Base-by-base conservation (phyloP, 2,797 vertebrate genomes). In the Microchirus variegatus region DNA sequence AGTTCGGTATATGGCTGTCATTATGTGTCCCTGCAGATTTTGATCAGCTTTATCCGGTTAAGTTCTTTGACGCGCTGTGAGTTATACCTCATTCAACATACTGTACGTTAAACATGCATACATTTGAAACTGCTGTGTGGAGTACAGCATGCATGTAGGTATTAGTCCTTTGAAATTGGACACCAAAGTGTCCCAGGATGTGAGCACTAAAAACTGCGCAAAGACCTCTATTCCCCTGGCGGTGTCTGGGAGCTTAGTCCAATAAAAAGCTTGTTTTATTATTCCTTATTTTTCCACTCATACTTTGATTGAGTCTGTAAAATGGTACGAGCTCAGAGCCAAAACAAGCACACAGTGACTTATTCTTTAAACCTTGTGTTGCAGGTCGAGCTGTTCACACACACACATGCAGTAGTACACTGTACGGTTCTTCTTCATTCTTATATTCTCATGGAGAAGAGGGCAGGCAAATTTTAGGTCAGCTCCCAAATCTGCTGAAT, bases 301-400 rank as follows among this genome's bases (percentile, higher is more conserved):
- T 78, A 59, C 72, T 88, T 88, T 75, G 83, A 70, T 86, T 75
- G 52, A 78, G 66, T 86, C 71, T 83, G 76, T 82, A 77, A 87
- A 87, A 77, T 73, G 70, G 87, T 84, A 71, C 22, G 45, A 80
- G 47, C 40, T 18, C 51, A 13, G 9, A 19, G 84, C 87, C 91
- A 91, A 90, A 74, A 73, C 60, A 91, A 91, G 87, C 80, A 81
- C 53, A 58, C 22, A 68, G n/a, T 38, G 50, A 80, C 59, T 81
- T 84, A 75, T 78, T 86, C 53, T 80, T 80, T 35, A 58, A 89
- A 81, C 78, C 74, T 80, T 50, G 41, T 89, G 86, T 78, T 86
- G 77, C 80, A 82, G 83, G 81, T 85, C 81, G n/a, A 70, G 53
- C 73, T 75, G 84, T 89, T 90, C 83, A 83, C 80, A 85, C 85